Percentiles rank a stretch among this genome's conserved stretches.
Evolutionary conservation across 2,113 vertebrate genomes (phyloP).

Genomic region (Petroica traversi): DNA sequence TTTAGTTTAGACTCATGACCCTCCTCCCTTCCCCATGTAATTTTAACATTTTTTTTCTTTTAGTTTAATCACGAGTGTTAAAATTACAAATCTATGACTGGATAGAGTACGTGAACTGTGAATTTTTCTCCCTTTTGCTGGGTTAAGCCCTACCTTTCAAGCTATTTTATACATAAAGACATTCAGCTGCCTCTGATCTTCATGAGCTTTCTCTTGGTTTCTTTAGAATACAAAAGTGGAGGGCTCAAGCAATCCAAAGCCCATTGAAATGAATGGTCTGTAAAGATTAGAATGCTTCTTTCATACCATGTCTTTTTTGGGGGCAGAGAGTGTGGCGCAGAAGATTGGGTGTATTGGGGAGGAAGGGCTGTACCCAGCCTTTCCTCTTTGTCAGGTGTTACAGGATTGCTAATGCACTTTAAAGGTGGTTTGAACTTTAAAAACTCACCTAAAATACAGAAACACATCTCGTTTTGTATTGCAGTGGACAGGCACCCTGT

Average conservation of each 20-base stretch:
- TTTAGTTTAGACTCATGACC: background rate
- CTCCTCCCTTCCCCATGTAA: background rate
- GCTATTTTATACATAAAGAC: conserved; percentile 41
- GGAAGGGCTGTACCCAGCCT: conserved; percentile 10
- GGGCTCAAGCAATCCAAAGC: background rate
- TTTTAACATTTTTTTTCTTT: conserved; percentile 13
- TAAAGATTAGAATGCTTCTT: conserved; percentile 5
- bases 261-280: background rate
- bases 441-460: background rate
- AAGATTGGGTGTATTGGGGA: background rate
- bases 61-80: background rate
- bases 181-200: conserved; percentile 28
- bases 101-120: conserved; percentile 38
- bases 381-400: background rate
- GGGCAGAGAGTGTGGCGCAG: background rate
- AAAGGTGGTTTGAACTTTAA: background rate
- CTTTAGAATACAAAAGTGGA: conserved; percentile 35
- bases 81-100: background rate
- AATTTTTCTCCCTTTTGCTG: conserved; percentile 43
- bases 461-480: background rate
- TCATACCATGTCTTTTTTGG: background rate
- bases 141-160: conserved; percentile 45
- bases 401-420: background rate
- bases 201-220: background rate
- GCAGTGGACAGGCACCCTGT: background rate